A percentile compares a stretch with the other conserved stretches of the same genome.
Evolutionary conservation across 2,888 invertebrate species (phyloP).

Genomic region (Antitype chi): DNA sequence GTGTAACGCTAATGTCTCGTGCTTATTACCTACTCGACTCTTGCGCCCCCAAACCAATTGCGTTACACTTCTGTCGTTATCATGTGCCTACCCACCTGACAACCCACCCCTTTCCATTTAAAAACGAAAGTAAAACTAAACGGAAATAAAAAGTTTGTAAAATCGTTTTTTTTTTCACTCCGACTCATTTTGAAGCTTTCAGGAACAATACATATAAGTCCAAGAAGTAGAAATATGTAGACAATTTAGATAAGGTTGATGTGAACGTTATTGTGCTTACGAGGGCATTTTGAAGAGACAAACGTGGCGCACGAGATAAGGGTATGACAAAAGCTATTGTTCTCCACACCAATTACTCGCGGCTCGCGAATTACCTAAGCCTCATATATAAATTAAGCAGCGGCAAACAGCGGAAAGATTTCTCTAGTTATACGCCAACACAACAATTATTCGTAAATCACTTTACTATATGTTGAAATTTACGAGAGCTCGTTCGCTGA

Average conservation of each 20-base stretch:
- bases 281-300: conserved; percentile 84
- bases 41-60: conserved; percentile 72
- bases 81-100: conserved; percentile 45
- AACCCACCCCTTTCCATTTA: conserved; percentile 37
- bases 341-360: conserved; percentile 90
- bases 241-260: conserved; percentile 79
- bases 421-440: conserved; percentile 91
- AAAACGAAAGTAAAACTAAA: conserved; percentile 39
- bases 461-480: conserved; percentile 91
- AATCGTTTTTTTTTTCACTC: conserved; percentile 6
- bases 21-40: conserved; percentile 77
- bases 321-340: conserved; percentile 90
- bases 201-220: conserved; percentile 47
- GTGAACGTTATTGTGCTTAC: conserved; percentile 83
- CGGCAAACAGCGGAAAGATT: conserved; percentile 91
- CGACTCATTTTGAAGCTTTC: conserved; percentile 42
- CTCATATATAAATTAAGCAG: conserved; percentile 90
- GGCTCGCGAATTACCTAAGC: conserved; percentile 90
- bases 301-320: conserved; percentile 88
- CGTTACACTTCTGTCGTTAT: conserved; percentile 61
- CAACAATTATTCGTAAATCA: conserved; percentile 91
- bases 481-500: conserved; percentile 85
- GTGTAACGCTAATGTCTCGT: conserved; percentile 82
- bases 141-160: conserved; percentile 20
- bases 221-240: conserved; percentile 66